phyloP scores from a whole-genome alignment of 2,888 invertebrate species.

The Drosophila subsilvestris region DNA sequence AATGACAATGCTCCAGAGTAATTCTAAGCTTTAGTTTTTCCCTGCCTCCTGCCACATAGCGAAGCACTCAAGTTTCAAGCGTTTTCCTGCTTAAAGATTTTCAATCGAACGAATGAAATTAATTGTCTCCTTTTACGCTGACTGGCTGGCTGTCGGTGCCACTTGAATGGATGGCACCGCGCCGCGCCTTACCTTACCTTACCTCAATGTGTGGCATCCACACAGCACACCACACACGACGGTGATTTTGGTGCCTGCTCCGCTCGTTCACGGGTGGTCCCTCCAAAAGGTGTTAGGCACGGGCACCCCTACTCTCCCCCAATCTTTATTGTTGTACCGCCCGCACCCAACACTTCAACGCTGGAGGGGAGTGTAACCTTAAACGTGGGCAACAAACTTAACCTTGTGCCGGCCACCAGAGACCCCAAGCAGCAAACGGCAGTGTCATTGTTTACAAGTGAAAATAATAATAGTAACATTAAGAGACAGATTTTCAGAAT shows the following conservation, averaged over 20 bases:
- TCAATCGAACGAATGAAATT: constrained; percentile 58
- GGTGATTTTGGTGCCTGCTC: constrained; percentile 12
- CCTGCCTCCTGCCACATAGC: too few species aligned
- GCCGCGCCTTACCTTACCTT: background rate
- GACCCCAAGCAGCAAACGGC: too few species aligned
- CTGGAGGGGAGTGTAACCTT: constrained; percentile 19
- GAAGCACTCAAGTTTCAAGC: constrained; percentile 51
- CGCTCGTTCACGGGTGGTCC: constrained; percentile 23
- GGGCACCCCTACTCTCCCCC: background rate
- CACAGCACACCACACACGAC: constrained; percentile 4
- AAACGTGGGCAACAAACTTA: constrained; percentile 15
- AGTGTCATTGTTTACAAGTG: too few species aligned
- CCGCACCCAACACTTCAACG: constrained; percentile 26
- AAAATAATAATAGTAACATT: too few species aligned
- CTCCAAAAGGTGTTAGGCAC: constrained; percentile 25
- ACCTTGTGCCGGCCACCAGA: constrained; percentile 19
- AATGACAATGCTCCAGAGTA: too few species aligned
- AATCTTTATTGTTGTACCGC: background rate
- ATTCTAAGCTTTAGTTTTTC: background rate
- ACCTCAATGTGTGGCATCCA: background rate
- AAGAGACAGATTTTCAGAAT: too few species aligned
- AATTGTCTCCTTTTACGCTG: constrained; percentile 68
- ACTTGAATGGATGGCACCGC: background rate
- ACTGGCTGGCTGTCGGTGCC: constrained; percentile 7
- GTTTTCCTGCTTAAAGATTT: constrained; percentile 61